Base-by-base conservation (phyloP, 2,113 vertebrate species). In the Stictonetta naevosa region DNA sequence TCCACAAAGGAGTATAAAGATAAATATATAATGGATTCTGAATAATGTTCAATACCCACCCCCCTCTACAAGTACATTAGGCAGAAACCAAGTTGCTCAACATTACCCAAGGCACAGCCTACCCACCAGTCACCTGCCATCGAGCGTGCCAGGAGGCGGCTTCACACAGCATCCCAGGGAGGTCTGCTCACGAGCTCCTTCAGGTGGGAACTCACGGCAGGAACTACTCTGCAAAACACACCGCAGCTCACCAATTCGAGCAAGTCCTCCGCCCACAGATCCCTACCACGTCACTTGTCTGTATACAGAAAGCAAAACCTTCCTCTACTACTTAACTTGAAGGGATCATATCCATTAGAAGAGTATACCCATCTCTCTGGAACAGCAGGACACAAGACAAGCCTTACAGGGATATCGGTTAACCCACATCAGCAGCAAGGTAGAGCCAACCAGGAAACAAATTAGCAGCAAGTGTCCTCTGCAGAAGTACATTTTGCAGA, bases 11-110 rank as follows among this genome's bases (percentile, higher is more conserved):
- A 92, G 73, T 62, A 86, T 91, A 76, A 94, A 96, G 94, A 96
- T 93, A 92, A 95, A 96, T 85, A 95, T 84, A 97, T 94, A 97
- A 97, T 93, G 94, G 93, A 90, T 92, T 91, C 87, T 69, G 92
- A 95, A 96, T 78, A 91, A 95, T 75, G 84, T 59, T 75, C 81
- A 72, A 20, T 73, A 74, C 46, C 81, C 62, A 72, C 73, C 86
- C 71, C 86, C 86, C 81, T 56, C 62, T 71, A 72, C 76, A 76
- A 91, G 75, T 34, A 86, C 92, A 93, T 91, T 88, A 92, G 85
- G 74, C 71, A 95, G 63, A 74, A 91, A 93, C 81, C 53, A 86
- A 72, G 74, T 55, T 87, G 77, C 58, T 76, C 60, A 63, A 93
- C 56, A 38, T 36, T 44, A 77, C 25, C 64, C 66, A 74, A 38